Evolutionary conservation across 2,888 invertebrate genomes (phyloP), one percentile per base, ranked within the genome.

Genomic region (Ophonus ardosiacus): DNA sequence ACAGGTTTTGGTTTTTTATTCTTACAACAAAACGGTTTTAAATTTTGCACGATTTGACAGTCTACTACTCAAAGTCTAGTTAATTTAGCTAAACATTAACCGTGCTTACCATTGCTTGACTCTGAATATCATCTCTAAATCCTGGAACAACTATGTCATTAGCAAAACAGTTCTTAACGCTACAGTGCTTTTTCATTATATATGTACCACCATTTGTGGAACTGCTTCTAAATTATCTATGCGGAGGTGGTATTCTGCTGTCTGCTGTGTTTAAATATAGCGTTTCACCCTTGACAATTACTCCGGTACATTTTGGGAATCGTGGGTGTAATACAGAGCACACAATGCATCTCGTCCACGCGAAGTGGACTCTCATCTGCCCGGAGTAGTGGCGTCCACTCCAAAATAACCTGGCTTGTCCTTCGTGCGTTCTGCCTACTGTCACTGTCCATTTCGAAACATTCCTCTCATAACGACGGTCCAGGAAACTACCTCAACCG

Each of bases 391-490:
- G 51, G 31, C 38, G 15, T n/a, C 68, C 74, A 51, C 74, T 74
- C 51, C 51, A 74, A 17, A 74, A 74, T 51, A 56, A 74, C 74
- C 74, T 56, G 74, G 51, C 43, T 31, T 51, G 43, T 51, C 74
- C 51, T 51, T 74, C 43, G 18, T 15, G 71, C 38, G 43, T 68
- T 21, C 71, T 17, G 51, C 43, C 74, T 74, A 13, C 74, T 51
- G 71, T 31, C 61, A 18, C 21, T 78, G 78, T 78, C 78, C 78
- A 78, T 78, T 78, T 31, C 78, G 78, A 59, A 57, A 57, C 78
- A 78, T 78, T 78, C 78, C 57, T 57, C 21, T 59, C 78, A 78
- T 78, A 78, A 78, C 78, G 78, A 78, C 78, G 78, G 76, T 59
- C 57, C 78, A 57, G 57, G 78, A 59, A 78, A 78, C 57, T 78